Base-by-base conservation (phyloP, 2,797 vertebrate genomes). In the Clarias pachynema region DNA sequence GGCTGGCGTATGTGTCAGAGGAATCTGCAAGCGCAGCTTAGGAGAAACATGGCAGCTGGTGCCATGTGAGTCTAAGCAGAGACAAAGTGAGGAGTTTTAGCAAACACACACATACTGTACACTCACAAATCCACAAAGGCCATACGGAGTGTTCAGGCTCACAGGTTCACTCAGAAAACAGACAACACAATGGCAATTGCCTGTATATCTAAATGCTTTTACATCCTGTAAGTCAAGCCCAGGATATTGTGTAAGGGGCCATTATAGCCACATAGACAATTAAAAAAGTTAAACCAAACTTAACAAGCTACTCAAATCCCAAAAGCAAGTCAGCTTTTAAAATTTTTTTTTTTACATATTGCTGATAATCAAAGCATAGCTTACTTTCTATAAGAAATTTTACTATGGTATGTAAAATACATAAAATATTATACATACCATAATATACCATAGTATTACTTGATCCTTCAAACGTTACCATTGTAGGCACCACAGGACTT, bases 1-100 rank as follows among this genome's bases (percentile, higher is more conserved):
- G 89, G 75, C 89, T 92, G 92, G 93, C 94, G 87, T 94, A 93
- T 91, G 91, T 94, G 94, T 95, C 94, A 93, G 89, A 63, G 90
- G 85, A 92, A 92, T 92, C 92, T 93, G 92, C 92, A 87, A 92
- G 89, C 78, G 63, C 85, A 85, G 86, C 90, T 91, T 88, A 66
- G 53, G 44, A 93, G 83, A 93, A 91, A 92, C 85, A 91, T 92
- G 91, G 93, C 88, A 92, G 92, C 92, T 91, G 92, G 90, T 93
- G 94, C 93, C 93, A 93, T 93, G 91, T 75, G 91, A 79, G 89
- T 85, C 82, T 57, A 84, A 85, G 49, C 78, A 79, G 80, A 84
- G 85, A 88, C 81, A 75, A 69, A 10, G 74, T 86, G 63, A 85
- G 59, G 79, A 53, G 70, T 53, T 26, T 74, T 75, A 75, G 49